Conservation (phyloP, 2,888 invertebrate genomes). For the Mesochorus sp. region DNA sequence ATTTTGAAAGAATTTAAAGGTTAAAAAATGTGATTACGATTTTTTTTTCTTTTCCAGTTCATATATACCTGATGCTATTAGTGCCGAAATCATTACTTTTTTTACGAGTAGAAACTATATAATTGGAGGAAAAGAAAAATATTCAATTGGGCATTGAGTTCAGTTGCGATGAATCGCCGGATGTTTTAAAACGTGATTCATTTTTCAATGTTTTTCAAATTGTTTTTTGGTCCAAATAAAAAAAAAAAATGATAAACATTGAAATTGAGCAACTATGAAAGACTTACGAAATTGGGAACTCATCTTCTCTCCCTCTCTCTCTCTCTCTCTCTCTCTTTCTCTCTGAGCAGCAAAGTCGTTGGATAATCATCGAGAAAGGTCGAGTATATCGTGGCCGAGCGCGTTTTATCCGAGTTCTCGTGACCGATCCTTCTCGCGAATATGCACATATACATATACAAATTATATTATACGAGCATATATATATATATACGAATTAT, state of each 20-base stretch:
- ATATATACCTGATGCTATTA: conserved; percentile 20
- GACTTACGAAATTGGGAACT: conserved; percentile 49
- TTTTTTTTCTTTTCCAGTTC: neutral
- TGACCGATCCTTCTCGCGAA: no score
- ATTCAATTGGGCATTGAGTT: no score
- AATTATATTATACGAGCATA: neutral
- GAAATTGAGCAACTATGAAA: no score
- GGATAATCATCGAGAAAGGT: conserved; percentile 55
- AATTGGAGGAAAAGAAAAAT: neutral
- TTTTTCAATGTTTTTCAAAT: neutral
- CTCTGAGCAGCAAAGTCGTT: conserved; percentile 11
- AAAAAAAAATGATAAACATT: neutral
- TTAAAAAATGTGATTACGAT: conserved; percentile 11
- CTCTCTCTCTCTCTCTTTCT: neutral
- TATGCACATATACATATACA: no score
- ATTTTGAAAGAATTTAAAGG: no score
- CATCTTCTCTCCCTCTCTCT: conserved; percentile 2
- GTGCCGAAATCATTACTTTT: neutral
- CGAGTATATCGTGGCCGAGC: conserved; percentile 28
- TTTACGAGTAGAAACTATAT: neutral
- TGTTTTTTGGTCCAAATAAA: neutral
- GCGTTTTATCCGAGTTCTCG: neutral
- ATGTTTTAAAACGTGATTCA: no score
- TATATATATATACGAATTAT: conserved; percentile 21
- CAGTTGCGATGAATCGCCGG: no score